phyloP scores from a whole-genome alignment of 2,888 invertebrate species.

The Syrista parreyssii region DNA sequence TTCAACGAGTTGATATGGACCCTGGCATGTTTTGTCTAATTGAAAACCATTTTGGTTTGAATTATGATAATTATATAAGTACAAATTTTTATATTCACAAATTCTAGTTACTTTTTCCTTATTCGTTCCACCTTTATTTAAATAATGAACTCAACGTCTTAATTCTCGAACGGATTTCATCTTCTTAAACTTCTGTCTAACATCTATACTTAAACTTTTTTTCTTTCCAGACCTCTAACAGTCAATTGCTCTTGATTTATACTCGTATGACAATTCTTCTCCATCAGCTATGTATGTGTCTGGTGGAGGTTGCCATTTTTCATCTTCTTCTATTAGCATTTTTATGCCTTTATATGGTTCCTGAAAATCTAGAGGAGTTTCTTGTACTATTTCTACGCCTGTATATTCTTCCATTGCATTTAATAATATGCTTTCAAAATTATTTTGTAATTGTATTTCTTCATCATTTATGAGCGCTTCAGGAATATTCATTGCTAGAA shows the following conservation, averaged over 20 bases:
- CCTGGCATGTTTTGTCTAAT: constrained; percentile 23
- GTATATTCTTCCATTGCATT: too few relatives aligned
- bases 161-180: not conserved
- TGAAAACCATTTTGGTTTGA: too few relatives aligned
- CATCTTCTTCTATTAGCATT: constrained; percentile 6
- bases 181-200: not conserved
- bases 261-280: constrained; percentile 8
- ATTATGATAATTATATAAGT: too few relatives aligned
- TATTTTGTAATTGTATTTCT: not conserved
- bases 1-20: not conserved
- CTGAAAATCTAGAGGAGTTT: too few relatives aligned
- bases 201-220: constrained; percentile 8
- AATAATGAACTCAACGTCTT: constrained; percentile 6
- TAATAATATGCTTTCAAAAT: not conserved
- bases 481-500: not conserved
- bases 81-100: constrained; percentile 12
- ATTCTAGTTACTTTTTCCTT: constrained; percentile 13
- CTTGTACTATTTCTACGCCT: constrained; percentile 6
- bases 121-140: constrained; percentile 14
- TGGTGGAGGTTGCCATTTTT: not conserved
- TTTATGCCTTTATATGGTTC: too few relatives aligned
- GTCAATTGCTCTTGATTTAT: constrained; percentile 15
- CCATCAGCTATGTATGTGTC: not conserved
- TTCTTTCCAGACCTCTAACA: constrained; percentile 18
- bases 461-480: not conserved